Evolutionary conservation across 2,113 vertebrate species (phyloP).

Genomic region (Cebidichthys violaceus): DNA sequence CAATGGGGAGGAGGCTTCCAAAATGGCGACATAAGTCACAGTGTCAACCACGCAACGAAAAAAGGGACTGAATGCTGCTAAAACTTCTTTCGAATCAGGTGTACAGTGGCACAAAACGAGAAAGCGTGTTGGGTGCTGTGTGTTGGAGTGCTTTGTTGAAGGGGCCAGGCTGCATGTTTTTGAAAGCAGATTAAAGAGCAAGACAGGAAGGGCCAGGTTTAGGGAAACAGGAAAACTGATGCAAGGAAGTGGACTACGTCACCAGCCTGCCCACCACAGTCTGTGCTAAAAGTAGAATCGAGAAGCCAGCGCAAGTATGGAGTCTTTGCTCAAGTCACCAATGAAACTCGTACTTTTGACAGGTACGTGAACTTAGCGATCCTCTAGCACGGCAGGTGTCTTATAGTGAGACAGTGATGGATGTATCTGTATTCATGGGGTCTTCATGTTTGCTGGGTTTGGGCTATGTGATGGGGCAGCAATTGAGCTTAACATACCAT

Average conservation of each 20-base stretch:
- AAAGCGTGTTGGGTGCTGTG: neutral
- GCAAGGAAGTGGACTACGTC: slow-evolving; percentile 83
- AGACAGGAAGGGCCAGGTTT: slow-evolving; percentile 87
- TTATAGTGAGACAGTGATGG: neutral
- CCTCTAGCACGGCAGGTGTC: neutral
- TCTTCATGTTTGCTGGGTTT: neutral
- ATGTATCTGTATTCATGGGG: neutral
- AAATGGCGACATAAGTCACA: slow-evolving; percentile 47
- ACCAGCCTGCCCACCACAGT: slow-evolving; percentile 72
- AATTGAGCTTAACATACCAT: neutral
- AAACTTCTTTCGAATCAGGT: neutral
- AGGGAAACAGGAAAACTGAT: slow-evolving; percentile 87
- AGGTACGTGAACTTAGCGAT: slow-evolving; percentile 76
- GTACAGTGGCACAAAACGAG: neutral
- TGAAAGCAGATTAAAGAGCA: slow-evolving; percentile 79
- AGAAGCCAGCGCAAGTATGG: slow-evolving; percentile 75
- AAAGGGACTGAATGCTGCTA: neutral
- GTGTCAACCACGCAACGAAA: neutral
- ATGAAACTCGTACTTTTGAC: slow-evolving; percentile 86
- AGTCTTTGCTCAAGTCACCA: slow-evolving; percentile 80
- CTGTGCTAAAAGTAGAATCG: slow-evolving; percentile 75
- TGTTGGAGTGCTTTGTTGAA: neutral
- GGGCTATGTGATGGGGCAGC: neutral
- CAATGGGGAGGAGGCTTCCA: slow-evolving; percentile 60
- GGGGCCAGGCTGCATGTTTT: slow-evolving; percentile 57